A percentile compares a stretch with the other conserved stretches of the same genome.
Evolutionary conservation across 2,888 invertebrate genomes (phyloP).

Genomic region (Bhutanitis thaidina): DNA sequence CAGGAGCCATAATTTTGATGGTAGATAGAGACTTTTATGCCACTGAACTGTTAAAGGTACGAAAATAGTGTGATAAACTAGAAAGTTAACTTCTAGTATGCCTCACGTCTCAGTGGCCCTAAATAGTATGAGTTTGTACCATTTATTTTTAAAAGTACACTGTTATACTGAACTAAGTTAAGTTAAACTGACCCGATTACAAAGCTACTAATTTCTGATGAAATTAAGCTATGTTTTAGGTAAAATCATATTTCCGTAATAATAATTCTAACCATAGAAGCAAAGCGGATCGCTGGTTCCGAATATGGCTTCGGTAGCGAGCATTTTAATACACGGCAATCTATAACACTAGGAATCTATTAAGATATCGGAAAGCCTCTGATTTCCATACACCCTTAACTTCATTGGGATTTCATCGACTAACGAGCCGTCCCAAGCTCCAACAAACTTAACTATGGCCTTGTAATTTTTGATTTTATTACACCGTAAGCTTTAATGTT

Average conservation of each 20-base stretch:
- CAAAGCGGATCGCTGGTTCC: neutral
- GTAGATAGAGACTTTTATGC: no score
- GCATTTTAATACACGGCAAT: slow-evolving; percentile 31
- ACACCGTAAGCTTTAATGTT: slow-evolving; percentile 5
- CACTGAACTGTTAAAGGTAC: no score
- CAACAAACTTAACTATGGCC: neutral
- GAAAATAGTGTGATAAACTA: no score
- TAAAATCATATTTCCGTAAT: neutral
- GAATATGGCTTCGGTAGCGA: neutral
- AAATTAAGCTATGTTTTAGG: neutral
- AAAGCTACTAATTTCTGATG: no score
- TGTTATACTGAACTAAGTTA: no score
- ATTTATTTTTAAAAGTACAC: no score
- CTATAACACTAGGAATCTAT: slow-evolving; percentile 47
- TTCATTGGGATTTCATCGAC: slow-evolving; percentile 40
- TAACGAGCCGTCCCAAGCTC: slow-evolving; percentile 41
- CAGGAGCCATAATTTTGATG: no score
- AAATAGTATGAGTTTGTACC: no score
- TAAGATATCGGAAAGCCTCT: slow-evolving; percentile 19
- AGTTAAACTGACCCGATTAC: no score
- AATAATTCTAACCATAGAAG: no score
- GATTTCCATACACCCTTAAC: slow-evolving; percentile 32
- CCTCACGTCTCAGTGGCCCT: no score
- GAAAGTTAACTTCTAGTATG: no score
- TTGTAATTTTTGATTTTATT: neutral